Base-by-base conservation (phyloP, 2,113 vertebrate genomes). In the Pyrgilauda ruficollis region DNA sequence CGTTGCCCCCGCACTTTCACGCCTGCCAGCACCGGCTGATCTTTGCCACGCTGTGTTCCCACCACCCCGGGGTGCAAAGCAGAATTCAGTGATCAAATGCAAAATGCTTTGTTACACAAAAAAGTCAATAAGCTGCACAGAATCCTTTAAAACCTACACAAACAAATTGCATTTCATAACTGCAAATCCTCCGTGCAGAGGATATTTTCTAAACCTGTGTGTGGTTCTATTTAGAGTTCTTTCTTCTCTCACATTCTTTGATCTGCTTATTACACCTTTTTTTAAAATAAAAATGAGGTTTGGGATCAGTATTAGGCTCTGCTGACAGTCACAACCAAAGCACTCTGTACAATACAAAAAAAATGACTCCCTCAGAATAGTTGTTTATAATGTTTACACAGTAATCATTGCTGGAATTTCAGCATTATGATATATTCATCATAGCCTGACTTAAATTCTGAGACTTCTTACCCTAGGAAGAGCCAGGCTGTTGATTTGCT, bases 271-370 rank as follows among this genome's bases (percentile, higher is more conserved):
- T 84, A 72, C 76, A 87, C 85, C 73, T 90, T 90, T 90, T 93
- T 63, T 68, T 52, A 93, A 93, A 93, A 94, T 84, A 94, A 92
- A 95, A 96, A 94, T 94, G 19, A 93, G 86, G 28, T 87, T 87
- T 27, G 73, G 80, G 80, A 96, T 47, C 33, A 67, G 72, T 50
- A 70, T 89, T 87, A 89, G 73, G 72, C 87, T 93, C 76, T 92
- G 95, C 83, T 93, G 94, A 94, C 94, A 94, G 58, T 73, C 88
- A 85, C 75, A 70, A 90, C 58, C 33, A 73, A 41, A 75, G 76
- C n/a, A 15, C 37, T 72, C 74, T 82, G n/a, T 58, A 89, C 91
- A 89, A 84, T 87, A 84, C 67, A 91, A 92, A 94, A 49, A 50
- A 89, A 94, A 97, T 95, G 73, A 91, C 86, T 93, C 62, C 63